Conservation (phyloP, 2,113 vertebrate genomes). For the Notechis scutatus region DNA sequence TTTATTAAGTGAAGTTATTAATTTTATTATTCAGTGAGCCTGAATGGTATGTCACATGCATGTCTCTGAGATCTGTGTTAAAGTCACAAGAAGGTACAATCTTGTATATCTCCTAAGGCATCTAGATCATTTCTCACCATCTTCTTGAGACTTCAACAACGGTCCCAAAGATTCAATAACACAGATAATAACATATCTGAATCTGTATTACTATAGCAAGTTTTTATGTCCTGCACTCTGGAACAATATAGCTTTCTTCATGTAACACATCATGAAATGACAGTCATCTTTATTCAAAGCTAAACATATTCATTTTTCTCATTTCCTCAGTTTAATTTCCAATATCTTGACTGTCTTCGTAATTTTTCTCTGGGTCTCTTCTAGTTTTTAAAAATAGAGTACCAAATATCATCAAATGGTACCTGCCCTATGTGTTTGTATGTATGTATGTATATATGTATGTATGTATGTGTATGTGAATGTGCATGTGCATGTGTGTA, state of each 20-base stretch:
- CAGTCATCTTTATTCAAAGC: not conserved
- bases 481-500: too few relatives aligned
- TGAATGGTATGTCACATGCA: not conserved
- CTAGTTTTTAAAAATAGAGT: not conserved
- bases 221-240: not conserved
- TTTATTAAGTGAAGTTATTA: not conserved
- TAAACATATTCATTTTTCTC: not conserved
- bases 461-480: too few relatives aligned
- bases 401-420: not conserved
- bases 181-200: not conserved
- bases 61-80: not conserved
- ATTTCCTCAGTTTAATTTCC: not conserved
- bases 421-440: not conserved
- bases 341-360: not conserved
- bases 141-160: not conserved
- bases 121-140: not conserved
- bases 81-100: not conserved
- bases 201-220: not conserved
- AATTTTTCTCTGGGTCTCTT: not conserved
- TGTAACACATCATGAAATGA: not conserved
- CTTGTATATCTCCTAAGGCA: not conserved
- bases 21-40: fast-evolving
- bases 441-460: too few relatives aligned
- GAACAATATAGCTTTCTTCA: not conserved
- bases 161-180: not conserved